Evolutionary conservation across 2,888 invertebrate species (phyloP).

Genomic region (Drosophila niveifrons): DNA sequence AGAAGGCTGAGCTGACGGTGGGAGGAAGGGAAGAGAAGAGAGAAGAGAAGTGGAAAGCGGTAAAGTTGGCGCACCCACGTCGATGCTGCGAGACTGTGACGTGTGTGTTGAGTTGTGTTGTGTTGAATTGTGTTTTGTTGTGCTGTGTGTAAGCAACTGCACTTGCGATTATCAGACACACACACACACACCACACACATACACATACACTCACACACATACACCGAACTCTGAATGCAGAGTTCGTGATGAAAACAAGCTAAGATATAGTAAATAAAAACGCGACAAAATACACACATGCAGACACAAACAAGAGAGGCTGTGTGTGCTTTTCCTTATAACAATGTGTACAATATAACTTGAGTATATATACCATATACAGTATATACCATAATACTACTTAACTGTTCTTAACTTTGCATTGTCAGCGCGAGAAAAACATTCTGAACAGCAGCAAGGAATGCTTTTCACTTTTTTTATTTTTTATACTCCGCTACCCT

Average conservation of each 20-base stretch:
- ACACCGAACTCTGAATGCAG: not conserved
- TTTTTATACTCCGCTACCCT: too few relatives aligned
- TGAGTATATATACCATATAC: not conserved
- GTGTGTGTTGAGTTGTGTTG: slow-evolving; percentile 31
- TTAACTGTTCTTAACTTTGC: not conserved
- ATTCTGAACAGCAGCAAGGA: too few relatives aligned
- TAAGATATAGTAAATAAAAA: slow-evolving; percentile 43
- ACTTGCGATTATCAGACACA: slow-evolving; percentile 62
- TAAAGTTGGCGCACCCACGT: slow-evolving; percentile 48
- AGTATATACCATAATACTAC: slow-evolving; percentile 1
- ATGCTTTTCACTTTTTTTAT: too few relatives aligned
- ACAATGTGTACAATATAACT: not conserved
- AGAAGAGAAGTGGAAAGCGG: not conserved
- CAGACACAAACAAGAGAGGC: slow-evolving; percentile 18
- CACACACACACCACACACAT: slow-evolving; percentile 15
- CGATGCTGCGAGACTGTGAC: slow-evolving; percentile 45
- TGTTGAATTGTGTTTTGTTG: too few relatives aligned
- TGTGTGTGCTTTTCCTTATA: slow-evolving; percentile 5
- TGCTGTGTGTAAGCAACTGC: slow-evolving; percentile 50
- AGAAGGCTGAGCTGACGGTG: too few relatives aligned
- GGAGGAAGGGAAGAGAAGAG: too few relatives aligned
- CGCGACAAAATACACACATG: slow-evolving; percentile 44
- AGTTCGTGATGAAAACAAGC: slow-evolving; percentile 60
- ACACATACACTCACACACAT: not conserved
- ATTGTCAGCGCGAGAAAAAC: not conserved